Base-by-base conservation (phyloP, 2,888 invertebrate species). In the Xestia c-nigrum region DNA sequence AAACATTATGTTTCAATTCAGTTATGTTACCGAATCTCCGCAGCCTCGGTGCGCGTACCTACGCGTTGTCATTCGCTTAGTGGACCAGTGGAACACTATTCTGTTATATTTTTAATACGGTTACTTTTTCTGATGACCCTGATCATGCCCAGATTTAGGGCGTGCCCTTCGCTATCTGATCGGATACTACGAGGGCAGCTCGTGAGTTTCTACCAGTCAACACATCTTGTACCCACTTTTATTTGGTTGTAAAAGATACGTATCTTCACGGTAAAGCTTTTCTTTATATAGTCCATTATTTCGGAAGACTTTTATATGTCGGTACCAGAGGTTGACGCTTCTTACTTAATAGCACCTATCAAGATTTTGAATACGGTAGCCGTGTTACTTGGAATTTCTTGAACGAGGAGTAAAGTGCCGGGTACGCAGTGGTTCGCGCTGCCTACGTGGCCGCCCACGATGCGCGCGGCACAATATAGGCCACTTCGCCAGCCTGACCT, bases 51-150 rank as follows among this genome's bases (percentile, higher is more conserved):
- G 90, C 89, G 82, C 72, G 89, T 88, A 85, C n/a, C n/a, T n/a
- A n/a, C 89, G 87, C 90, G 93, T 94, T 93, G 93, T 91, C 89
- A 92, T 90, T 92, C 91, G 92, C 91, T 95, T 93, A 93, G 95
- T 96, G 89, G 95, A 95, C 88, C 91, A 95, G 94, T 96, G 89
- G 95, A 94, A 83, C 96, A 93, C 90, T 92, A 94, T 95, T 95
- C 96, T 91, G 95, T 96, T 96, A 96, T 93, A 89, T 94, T 93
- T 94, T 94, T 95, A 94, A 94, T 95, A 95, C 95, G 95, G 95
- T 95, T 95, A 94, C 93, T 95, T 94, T 92, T 95, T 95, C 90
- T 91, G 92, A 91, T 93, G 93, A 91, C 91, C 91, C 92, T 93
- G 90, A 93, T 95, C 90, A 91, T 89, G 90, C 85, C 73, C 88